A percentile compares a stretch with the other conserved stretches of the same genome.
These are phyloP conservation scores for Tricholaema leucomelas DNA, from an alignment of 2,113 vertebrate species.

Conservation along the genomic window DNA sequence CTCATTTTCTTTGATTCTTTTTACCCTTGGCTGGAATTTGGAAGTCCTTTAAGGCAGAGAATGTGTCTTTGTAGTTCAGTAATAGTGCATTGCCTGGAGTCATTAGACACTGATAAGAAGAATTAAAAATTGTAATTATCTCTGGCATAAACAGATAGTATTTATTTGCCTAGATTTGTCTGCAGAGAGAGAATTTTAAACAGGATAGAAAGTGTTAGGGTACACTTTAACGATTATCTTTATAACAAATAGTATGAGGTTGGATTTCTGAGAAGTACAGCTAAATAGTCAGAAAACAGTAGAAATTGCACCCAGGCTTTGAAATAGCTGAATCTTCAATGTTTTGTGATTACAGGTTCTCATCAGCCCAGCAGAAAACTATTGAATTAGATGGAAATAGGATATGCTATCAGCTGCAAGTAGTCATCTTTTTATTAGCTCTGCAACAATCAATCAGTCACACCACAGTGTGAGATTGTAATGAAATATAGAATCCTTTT, in stretches of 20 bases:
- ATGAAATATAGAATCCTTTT: conserved; percentile 29
- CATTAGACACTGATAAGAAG: not conserved
- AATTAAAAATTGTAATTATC: not conserved
- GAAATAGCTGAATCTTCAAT: conserved; percentile 70
- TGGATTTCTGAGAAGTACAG: conserved; percentile 47
- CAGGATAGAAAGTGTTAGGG: not conserved
- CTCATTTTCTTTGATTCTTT: not conserved
- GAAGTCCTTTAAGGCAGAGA: not conserved
- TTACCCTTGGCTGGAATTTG: not conserved
- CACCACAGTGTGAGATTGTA: conserved; percentile 36
- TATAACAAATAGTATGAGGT: not conserved
- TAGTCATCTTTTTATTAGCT: conserved; percentile 72
- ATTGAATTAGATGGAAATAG: conserved; percentile 74
- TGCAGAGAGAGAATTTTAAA: not conserved
- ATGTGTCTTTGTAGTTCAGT: not conserved
- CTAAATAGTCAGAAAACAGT: conserved; percentile 60
- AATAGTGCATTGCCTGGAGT: not conserved
- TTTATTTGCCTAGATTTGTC: not conserved
- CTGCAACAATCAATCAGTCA: conserved; percentile 68
- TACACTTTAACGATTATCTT: conserved; percentile 9
- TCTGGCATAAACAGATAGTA: not conserved
- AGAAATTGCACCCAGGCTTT: conserved; percentile 63
- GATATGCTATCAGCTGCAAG: conserved; percentile 62
- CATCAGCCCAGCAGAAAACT: conserved; percentile 65
- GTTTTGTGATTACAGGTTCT: conserved; percentile 70